A percentile compares a stretch with the other conserved stretches of the same genome.
Evolutionary conservation across 2,888 invertebrate genomes (phyloP).

Genomic region (Ormyrus labotus): DNA sequence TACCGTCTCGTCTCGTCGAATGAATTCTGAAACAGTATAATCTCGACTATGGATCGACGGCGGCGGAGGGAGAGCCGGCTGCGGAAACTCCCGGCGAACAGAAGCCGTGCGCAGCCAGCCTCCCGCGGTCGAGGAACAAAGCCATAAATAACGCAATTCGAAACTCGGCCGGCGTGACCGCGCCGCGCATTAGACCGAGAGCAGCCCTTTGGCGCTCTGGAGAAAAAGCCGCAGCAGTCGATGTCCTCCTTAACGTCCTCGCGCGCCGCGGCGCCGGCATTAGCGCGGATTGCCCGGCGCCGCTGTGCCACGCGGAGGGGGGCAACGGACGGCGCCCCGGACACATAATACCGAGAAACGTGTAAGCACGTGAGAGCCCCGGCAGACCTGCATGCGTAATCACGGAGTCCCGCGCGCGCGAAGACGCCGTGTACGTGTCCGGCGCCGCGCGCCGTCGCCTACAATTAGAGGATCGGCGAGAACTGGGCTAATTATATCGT

Average conservation of each 20-base stretch:
- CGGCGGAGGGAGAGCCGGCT: too few relatives aligned
- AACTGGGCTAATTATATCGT: constrained; percentile 47
- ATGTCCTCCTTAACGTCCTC: background rate
- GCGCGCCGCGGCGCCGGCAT: background rate
- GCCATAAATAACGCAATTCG: too few relatives aligned
- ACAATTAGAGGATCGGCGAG: constrained; percentile 3
- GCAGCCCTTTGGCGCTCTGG: background rate
- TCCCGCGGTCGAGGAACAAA: too few relatives aligned
- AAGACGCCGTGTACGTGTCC: background rate
- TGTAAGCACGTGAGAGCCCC: constrained; percentile 31
- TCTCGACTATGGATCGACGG: too few relatives aligned
- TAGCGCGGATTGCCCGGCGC: too few relatives aligned
- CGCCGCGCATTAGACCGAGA: background rate
- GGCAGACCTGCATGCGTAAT: constrained; percentile 22
- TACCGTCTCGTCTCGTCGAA: too few relatives aligned
- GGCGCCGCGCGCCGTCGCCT: background rate
- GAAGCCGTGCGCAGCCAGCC: too few relatives aligned
- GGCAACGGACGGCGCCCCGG: background rate
- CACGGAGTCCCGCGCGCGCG: constrained; percentile 12
- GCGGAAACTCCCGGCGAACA: too few relatives aligned
- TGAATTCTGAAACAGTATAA: too few relatives aligned
- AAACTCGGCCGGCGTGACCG: constrained; percentile 43
- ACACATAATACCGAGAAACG: constrained; percentile 33
- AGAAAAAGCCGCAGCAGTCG: background rate
- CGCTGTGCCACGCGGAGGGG: background rate